Evolutionary conservation across 1,140 invertebrate genomes (phyloP), one percentile per base, ranked within the genome.

Genomic region (Babylonia areolata): DNA sequence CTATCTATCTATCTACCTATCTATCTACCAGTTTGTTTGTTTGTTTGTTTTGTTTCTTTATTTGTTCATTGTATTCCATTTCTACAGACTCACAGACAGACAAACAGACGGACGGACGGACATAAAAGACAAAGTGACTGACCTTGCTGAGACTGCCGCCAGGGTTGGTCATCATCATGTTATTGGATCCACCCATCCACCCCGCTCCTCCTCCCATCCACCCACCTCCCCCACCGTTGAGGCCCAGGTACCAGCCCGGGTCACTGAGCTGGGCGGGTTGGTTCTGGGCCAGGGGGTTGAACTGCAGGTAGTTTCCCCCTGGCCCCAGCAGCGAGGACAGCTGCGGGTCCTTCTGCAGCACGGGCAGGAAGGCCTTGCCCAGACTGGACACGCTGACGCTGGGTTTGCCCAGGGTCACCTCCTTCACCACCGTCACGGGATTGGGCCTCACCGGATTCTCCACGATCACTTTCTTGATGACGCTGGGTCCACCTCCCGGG

Each of bases 301-400:
- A 40, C 69, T 84, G 82, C 64, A 69, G 82, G 82, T 73, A 84
- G 1, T 37, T 5, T 17, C 35, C 35, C 23, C 15, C 40, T 37
- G 20, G 20, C 12, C 6, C 31, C 35, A 33, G 12, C 71, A 73
- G 35, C 11, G 28, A 40, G 64, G 82, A 39, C 64, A 84, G 69
- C 69, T 75, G 82, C 2, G 82, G 82, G 82, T 84, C n/a, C 2
- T 84, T 84, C 82, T 75, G 64, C 37, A 84, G 71, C 0, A 84
- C 82, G 3, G 82, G 82, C n/a, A 84, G 46, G 82, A 84, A 84
- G 35, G 82, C 82, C 39, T 84, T 23, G 3, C 82, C 82, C 3
- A 75, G 82, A 20, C 39, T 46, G 40, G 64, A 46, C 37, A 73
- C 40, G 58, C 82, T 64, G 31, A 84, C 58, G 39, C 69, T 69